A percentile compares a stretch with the other conserved stretches of the same genome.
Conservation (phyloP, 2,888 invertebrate genomes). For the Oxycera nigricornis region DNA sequence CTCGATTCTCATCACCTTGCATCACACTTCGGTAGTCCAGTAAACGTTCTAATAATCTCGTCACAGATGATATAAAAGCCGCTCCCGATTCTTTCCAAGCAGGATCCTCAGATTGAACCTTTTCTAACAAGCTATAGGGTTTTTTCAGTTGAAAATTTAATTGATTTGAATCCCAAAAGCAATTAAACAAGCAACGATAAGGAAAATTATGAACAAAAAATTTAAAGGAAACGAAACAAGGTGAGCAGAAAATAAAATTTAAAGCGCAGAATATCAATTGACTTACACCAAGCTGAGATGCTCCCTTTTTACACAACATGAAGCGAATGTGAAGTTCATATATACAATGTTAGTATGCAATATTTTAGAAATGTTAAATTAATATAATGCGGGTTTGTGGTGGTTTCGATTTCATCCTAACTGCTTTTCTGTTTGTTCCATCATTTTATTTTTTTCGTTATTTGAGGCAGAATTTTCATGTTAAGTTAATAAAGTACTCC, state of each 20-base stretch:
- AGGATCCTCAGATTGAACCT: conserved; percentile 83
- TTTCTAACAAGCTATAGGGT: conserved; percentile 75
- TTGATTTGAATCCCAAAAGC: neutral
- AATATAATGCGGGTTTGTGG: too few species aligned
- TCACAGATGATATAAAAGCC: conserved; percentile 91
- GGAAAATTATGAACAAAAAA: neutral
- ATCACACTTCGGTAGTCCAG: conserved; percentile 94
- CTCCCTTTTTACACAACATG: conserved; percentile 69
- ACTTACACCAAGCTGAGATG: conserved; percentile 94
- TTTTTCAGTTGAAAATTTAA: neutral
- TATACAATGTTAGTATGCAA: conserved; percentile 20
- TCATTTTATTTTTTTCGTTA: too few species aligned
- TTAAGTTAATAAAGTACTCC: too few species aligned
- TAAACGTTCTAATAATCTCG: conserved; percentile 83
- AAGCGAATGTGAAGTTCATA: conserved; percentile 12
- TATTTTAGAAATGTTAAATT: conserved; percentile 42
- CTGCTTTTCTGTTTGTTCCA: too few species aligned
- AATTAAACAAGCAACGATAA: neutral
- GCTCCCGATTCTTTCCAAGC: conserved; percentile 92
- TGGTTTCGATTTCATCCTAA: too few species aligned
- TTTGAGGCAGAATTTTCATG: too few species aligned
- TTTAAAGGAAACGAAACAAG: neutral
- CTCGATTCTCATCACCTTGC: conserved; percentile 93
- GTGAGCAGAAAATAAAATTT: neutral
- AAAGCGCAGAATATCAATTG: conserved; percentile 52